Conservation (phyloP, 2,888 invertebrate species). For the Cryptocheilus praepositus region DNA sequence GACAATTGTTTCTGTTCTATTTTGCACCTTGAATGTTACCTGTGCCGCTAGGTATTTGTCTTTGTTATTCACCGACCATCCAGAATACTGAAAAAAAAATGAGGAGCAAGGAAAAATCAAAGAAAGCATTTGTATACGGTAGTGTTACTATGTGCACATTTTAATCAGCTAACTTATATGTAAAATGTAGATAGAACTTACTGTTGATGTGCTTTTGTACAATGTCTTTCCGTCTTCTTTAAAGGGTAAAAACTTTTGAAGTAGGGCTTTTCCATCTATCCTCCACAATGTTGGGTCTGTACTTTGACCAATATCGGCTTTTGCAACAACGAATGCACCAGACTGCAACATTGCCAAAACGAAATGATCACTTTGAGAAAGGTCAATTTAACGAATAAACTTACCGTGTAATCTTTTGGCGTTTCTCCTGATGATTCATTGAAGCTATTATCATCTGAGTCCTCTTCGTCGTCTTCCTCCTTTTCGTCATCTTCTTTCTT, state of each 20-base stretch:
- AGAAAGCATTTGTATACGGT: neutral
- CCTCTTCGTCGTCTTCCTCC: conserved; percentile 70
- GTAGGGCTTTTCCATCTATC: conserved; percentile 78
- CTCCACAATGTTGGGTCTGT: conserved; percentile 79
- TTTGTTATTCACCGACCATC: conserved; percentile 76
- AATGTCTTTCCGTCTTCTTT: conserved; percentile 76
- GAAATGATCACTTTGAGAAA: neutral
- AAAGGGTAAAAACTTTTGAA: conserved; percentile 79
- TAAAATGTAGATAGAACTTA: conserved; percentile 51
- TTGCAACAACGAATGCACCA: conserved; percentile 78
- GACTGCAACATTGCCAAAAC: conserved; percentile 70
- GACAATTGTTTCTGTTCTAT: conserved; percentile 75
- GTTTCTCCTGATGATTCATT: conserved; percentile 68
- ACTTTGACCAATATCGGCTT: conserved; percentile 76
- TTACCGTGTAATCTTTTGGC: conserved; percentile 72
- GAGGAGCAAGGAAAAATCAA: neutral
- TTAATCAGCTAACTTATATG: neutral
- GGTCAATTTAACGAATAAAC: conserved; percentile 8
- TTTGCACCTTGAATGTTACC: conserved; percentile 76
- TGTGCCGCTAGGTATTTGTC: conserved; percentile 76
- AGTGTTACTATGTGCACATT: neutral
- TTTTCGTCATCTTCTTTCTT: conserved; percentile 71
- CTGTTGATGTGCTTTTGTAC: conserved; percentile 77
- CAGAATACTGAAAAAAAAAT: conserved; percentile 74
- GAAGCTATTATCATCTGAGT: conserved; percentile 70